Conservation (phyloP, 2,113 vertebrate species). For the Peromyscus leucopus region DNA sequence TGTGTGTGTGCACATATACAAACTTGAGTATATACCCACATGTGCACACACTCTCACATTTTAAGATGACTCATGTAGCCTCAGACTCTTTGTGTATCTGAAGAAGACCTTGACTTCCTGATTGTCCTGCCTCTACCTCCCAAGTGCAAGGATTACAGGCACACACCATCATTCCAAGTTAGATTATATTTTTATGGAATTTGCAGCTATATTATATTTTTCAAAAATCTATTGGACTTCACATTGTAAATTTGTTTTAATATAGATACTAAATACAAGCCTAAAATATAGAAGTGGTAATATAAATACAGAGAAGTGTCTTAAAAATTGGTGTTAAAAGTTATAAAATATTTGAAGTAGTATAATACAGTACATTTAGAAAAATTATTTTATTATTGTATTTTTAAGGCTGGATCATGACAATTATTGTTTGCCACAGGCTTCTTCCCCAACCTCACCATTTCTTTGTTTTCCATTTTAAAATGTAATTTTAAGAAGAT, state of each 20-base stretch:
- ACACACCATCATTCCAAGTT: too few relatives aligned
- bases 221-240: conserved; percentile 56
- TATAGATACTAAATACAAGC: not conserved
- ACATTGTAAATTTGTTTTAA: conserved; percentile 21
- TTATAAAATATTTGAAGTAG: conserved; percentile 45
- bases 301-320: not conserved
- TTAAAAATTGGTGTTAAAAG: not conserved
- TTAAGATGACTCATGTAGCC: not conserved
- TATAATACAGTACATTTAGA: conserved; percentile 27
- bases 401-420: conserved; percentile 9
- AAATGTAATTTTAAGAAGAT: not conserved
- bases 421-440: not conserved
- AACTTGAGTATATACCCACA: not conserved
- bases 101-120: not conserved
- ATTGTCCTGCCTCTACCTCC: not conserved
- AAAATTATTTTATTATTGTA: conserved; percentile 17
- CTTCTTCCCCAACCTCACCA: not conserved
- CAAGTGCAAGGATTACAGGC: not conserved
- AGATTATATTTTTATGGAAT: conserved; percentile 30
- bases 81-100: not conserved
- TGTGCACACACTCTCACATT: not conserved
- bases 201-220: conserved; percentile 25
- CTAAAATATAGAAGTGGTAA: conserved; percentile 45
- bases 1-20: not conserved
- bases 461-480: not conserved